Conservation (phyloP, 2,797 vertebrate species). For the Netta rufina region DNA sequence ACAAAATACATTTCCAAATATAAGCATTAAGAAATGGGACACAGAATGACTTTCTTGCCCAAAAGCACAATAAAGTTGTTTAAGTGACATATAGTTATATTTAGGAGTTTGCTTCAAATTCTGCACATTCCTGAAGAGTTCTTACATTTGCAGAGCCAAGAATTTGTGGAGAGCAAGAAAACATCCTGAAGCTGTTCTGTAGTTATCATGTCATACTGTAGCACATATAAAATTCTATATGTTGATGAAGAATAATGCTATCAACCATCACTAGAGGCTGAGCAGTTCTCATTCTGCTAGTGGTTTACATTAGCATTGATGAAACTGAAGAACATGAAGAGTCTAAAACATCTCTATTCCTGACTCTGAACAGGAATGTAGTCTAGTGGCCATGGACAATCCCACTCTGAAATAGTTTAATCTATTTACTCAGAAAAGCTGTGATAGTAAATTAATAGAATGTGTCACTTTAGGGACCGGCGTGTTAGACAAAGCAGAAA, state of each 20-base stretch:
- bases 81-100: neutral
- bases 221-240: neutral
- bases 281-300: neutral
- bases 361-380: neutral
- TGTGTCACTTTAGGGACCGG: neutral
- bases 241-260: neutral
- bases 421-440: neutral
- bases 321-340: neutral
- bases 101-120: conserved; percentile 37
- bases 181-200: neutral
- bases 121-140: conserved; percentile 11
- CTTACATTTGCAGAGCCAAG: conserved; percentile 7
- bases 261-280: neutral
- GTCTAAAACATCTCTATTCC: neutral
- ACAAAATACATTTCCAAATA: conserved; percentile 39
- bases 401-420: neutral
- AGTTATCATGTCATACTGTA: neutral
- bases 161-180: conserved; percentile 28
- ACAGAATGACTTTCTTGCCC: neutral
- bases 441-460: neutral
- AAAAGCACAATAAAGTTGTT: neutral
- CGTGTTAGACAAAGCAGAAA: neutral
- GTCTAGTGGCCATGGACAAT: neutral
- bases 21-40: neutral
- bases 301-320: neutral